These are phyloP conservation scores for Teleogryllus oceanicus DNA, from an alignment of 2,888 invertebrate genomes.

Conservation along the genomic window DNA sequence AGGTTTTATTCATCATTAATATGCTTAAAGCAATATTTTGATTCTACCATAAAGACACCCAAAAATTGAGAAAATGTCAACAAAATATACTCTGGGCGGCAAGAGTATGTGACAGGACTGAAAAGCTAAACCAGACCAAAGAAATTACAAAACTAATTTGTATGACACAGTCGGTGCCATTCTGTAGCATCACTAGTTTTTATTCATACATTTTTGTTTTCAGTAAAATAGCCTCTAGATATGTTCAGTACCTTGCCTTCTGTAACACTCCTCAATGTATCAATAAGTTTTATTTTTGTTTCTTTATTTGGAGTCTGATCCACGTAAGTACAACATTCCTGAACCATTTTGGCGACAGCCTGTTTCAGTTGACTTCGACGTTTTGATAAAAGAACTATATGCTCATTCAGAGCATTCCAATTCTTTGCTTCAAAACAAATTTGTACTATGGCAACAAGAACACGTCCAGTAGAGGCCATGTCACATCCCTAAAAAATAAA, in stretches of 20 bases:
- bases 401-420: slow-evolving; percentile 91
- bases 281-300: slow-evolving; percentile 88
- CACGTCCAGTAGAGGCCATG: slow-evolving; percentile 89
- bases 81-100: no score
- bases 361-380: slow-evolving; percentile 94
- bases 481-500: slow-evolving; percentile 74
- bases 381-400: slow-evolving; percentile 85
- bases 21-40: no score
- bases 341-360: slow-evolving; percentile 95
- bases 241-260: slow-evolving; percentile 75
- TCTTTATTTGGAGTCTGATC: slow-evolving; percentile 89
- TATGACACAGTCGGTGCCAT: no score
- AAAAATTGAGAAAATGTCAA: no score
- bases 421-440: slow-evolving; percentile 87
- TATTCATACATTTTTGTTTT: no score
- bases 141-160: no score
- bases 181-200: no score
- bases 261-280: slow-evolving; percentile 89
- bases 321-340: slow-evolving; percentile 90
- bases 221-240: no score
- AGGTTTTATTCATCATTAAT: no score
- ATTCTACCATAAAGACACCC: no score
- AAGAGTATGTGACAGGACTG: no score
- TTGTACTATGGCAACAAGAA: slow-evolving; percentile 89
- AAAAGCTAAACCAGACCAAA: no score